These are phyloP conservation scores for Amphiprion ocellaris DNA, from an alignment of 2,113 vertebrate species.

Conservation along the genomic window DNA sequence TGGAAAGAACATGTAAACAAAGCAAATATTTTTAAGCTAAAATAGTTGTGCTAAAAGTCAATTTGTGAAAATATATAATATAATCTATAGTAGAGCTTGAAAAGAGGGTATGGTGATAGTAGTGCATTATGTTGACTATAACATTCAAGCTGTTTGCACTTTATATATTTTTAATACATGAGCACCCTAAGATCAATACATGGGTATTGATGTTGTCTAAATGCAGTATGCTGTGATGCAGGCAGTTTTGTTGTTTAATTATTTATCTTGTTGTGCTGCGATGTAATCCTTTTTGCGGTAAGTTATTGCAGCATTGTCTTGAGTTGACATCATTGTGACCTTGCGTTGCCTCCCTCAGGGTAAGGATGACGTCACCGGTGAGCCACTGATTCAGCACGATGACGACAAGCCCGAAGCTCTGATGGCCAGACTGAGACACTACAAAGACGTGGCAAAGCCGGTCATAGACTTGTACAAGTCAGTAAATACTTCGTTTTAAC, in stretches of 20 bases:
- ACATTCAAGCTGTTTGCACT: background rate
- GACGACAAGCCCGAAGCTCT: conserved; percentile 93
- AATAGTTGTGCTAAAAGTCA: too few species aligned
- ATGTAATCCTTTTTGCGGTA: background rate
- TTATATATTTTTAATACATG: background rate
- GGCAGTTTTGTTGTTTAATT: background rate
- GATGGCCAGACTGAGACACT: conserved; percentile 90
- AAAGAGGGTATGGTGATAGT: too few species aligned
- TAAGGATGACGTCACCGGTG: conserved; percentile 91
- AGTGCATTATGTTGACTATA: background rate
- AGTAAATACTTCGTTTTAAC: conserved; percentile 65
- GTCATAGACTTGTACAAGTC: conserved; percentile 95
- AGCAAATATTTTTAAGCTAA: too few species aligned
- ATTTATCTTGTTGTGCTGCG: background rate
- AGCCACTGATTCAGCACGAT: conserved; percentile 92
- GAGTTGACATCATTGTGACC: conserved; percentile 3
- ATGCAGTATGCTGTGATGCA: background rate
- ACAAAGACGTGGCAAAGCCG: conserved; percentile 96
- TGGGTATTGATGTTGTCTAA: background rate
- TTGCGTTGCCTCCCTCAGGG: conserved; percentile 82
- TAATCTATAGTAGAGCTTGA: too few species aligned
- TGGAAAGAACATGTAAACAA: too few species aligned
- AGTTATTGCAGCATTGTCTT: background rate
- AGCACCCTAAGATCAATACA: background rate
- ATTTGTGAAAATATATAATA: too few species aligned